Evolutionary conservation across 2,113 vertebrate species (phyloP), one percentile per base, ranked within the genome.

Genomic region (Peucedramus taeniatus): DNA sequence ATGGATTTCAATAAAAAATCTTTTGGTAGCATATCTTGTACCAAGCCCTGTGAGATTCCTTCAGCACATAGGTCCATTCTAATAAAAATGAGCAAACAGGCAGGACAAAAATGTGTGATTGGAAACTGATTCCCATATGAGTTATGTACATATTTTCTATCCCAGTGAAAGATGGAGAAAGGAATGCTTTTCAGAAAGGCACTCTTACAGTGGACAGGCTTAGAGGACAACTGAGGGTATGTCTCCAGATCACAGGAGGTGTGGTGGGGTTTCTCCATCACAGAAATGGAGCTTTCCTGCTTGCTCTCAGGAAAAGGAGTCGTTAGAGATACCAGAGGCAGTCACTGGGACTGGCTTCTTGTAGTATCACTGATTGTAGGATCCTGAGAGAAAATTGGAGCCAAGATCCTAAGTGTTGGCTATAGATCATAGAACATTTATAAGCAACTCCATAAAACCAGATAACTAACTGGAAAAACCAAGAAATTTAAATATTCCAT

Each of bases 361-460:
- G 6, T 30, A 71, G n/a, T 47, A 65, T 13, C 56, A 56, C 23
- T 57, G 11, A 28, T 10, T 69, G 19, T 17, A 82, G 7, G 18
- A 47, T 50, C 24, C 45, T 37, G 19, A 27, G 30, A 68, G 10
- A 72, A 64, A 93, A 80, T 0, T 64, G 8, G 19, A 79, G 76
- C 3, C 1, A 15, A 83, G 3, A 0, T 27, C 2, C 26, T n/a
- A 76, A 49, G 3, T 51, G n/a, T 11, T 53, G 28, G 6, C 15
- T 83, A 2, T 39, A 65, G 19, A 45, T 37, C 24, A 23, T 21
- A 15, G 26, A 22, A 37, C 0, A 31, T 53, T 47, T 64, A 49
- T 37, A 56, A 87, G 3, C 6, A 84, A 4, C 7, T 51, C 30
- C 19, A 66, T 35, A 30, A 66, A 89, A 66, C 7, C 60, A 3